phyloP scores from a whole-genome alignment of 2,888 invertebrate species.

The Callyntrura guangdongensis region DNA sequence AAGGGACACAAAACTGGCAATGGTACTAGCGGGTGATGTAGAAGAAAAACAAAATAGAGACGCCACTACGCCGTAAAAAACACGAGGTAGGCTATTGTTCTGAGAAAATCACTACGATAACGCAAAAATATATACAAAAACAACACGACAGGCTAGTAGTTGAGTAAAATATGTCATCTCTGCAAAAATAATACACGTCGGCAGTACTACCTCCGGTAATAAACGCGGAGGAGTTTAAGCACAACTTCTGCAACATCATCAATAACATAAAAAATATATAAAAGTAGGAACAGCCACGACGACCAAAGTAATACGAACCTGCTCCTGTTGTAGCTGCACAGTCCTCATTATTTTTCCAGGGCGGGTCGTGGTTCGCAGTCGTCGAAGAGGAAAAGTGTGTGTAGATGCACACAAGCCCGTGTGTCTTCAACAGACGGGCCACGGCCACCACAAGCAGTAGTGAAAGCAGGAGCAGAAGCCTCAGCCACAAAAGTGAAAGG shows the following conservation, averaged over 20 bases:
- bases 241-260: background rate
- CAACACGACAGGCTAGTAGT: background rate
- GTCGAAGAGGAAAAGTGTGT: background rate
- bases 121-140: background rate
- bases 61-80: background rate
- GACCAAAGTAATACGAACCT: background rate
- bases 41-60: background rate
- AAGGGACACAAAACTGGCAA: background rate
- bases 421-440: slow-evolving; percentile 7
- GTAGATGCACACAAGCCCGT: background rate
- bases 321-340: background rate
- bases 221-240: too few relatives aligned
- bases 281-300: background rate
- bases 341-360: background rate
- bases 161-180: background rate
- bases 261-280: background rate
- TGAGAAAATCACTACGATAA: slow-evolving; percentile 8
- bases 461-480: slow-evolving; percentile 2
- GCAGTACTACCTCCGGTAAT: background rate
- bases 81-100: background rate
- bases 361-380: background rate
- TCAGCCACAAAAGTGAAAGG: slow-evolving; percentile 25
- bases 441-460: background rate
- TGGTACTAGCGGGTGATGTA: background rate
- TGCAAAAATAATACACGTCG: background rate